Percentiles rank a stretch among this genome's conserved stretches.
These are phyloP conservation scores for Sipha maydis DNA, from an alignment of 2,888 invertebrate species.

Conservation along the genomic window DNA sequence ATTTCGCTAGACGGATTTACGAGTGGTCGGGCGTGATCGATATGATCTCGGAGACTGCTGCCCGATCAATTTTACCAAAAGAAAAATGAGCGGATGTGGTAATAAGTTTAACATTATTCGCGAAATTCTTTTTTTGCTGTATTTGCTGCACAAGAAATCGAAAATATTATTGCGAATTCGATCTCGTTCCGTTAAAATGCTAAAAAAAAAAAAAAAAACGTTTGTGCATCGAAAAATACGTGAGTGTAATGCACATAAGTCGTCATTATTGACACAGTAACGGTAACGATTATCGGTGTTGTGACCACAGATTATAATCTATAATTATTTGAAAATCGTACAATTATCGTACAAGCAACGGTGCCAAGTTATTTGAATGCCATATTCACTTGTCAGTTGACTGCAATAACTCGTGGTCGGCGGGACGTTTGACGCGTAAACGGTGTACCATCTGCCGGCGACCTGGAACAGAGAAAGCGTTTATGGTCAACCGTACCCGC, in stretches of 20 bases:
- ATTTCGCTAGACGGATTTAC: not conserved
- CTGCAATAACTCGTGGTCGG: conserved; percentile 7
- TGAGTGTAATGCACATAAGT: not conserved
- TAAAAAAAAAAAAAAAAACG: not conserved
- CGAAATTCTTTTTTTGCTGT: not conserved
- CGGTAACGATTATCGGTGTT: no score
- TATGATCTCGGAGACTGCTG: not conserved
- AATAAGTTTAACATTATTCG: no score
- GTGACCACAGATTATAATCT: not conserved
- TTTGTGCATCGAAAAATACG: not conserved
- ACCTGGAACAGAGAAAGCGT: conserved; percentile 6
- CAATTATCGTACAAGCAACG: not conserved
- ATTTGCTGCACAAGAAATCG: not conserved
- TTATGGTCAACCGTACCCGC: not conserved
- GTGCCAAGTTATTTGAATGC: no score
- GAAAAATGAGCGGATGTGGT: no score
- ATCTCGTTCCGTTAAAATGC: not conserved
- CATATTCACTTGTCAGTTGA: conserved; percentile 37
- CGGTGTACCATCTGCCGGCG: conserved; percentile 3
- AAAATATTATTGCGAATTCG: not conserved
- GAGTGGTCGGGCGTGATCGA: no score
- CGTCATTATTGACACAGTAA: no score
- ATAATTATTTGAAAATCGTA: not conserved
- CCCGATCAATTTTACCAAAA: no score
- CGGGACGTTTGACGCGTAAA: not conserved